Conservation (phyloP, 1,140 invertebrate genomes). For the Ladona fulva region DNA sequence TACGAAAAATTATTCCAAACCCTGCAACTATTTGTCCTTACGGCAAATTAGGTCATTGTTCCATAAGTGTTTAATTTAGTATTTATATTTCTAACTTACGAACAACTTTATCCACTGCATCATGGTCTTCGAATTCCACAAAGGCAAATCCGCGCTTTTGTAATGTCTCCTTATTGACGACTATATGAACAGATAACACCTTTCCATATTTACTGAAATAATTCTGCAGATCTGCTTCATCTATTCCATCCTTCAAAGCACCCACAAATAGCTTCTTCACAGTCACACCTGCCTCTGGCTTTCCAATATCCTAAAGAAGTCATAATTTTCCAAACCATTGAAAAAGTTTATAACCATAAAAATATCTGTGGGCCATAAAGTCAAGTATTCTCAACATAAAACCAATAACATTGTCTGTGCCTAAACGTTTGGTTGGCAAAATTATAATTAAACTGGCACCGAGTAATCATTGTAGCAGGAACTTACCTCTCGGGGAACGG, state of each 20-base stretch:
- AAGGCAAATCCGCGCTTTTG: conserved; percentile 91
- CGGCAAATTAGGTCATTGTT: not conserved
- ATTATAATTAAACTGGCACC: not conserved
- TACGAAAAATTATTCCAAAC: too few species aligned
- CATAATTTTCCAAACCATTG: conserved; percentile 10
- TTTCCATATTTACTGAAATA: conserved; percentile 80
- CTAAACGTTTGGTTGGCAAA: not conserved
- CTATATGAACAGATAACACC: conserved; percentile 77
- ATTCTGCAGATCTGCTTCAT: conserved; percentile 74
- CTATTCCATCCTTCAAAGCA: conserved; percentile 80
- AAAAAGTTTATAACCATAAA: not conserved
- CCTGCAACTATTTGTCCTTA: not conserved
- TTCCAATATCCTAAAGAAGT: conserved; percentile 61
- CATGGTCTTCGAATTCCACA: conserved; percentile 93
- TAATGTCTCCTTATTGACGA: conserved; percentile 81
- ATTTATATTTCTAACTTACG: conserved; percentile 42
- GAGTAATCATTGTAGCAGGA: not conserved
- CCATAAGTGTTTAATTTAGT: not conserved
- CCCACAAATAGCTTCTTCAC: conserved; percentile 94
- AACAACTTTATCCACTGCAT: conserved; percentile 91
- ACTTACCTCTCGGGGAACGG: conserved; percentile 71
- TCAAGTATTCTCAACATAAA: not conserved
- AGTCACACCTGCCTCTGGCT: conserved; percentile 83
- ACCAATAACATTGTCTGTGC: not conserved
- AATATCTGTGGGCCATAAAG: not conserved